Percentiles rank a stretch among this genome's conserved stretches.
Conservation (phyloP, 1,140 invertebrate species). For the Panagrolaimus sp. region DNA sequence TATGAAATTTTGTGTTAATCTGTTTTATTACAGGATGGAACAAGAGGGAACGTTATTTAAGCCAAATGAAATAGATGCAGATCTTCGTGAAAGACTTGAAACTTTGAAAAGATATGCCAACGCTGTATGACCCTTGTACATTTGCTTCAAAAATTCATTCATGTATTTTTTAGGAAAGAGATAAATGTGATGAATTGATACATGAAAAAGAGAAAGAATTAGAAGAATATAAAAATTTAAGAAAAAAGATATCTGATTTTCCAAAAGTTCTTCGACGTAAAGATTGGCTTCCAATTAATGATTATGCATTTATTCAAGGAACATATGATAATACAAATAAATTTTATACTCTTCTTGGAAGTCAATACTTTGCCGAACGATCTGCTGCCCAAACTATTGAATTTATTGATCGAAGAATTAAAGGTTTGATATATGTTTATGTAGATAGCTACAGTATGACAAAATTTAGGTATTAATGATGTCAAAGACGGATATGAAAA, state of each 20-base stretch:
- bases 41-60: background rate
- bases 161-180: background rate
- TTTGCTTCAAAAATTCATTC: background rate
- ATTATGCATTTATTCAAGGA: background rate
- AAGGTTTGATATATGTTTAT: background rate
- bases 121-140: background rate
- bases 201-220: background rate
- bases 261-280: background rate
- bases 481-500: background rate
- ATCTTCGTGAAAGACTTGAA: background rate
- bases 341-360: conserved; percentile 1
- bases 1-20: background rate
- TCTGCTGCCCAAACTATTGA: background rate
- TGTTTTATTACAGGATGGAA: background rate
- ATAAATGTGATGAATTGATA: background rate
- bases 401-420: conserved; percentile 1
- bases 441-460: background rate
- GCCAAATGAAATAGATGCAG: background rate
- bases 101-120: background rate
- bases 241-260: background rate
- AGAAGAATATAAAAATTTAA: background rate
- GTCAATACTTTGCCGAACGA: conserved; percentile 4
- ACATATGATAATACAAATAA: conserved; percentile 8
- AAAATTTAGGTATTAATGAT: background rate
- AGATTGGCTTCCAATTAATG: background rate